Evolutionary conservation across 2,113 vertebrate species (phyloP), one percentile per base, ranked within the genome.

Genomic region (Picathartes gymnocephalus): DNA sequence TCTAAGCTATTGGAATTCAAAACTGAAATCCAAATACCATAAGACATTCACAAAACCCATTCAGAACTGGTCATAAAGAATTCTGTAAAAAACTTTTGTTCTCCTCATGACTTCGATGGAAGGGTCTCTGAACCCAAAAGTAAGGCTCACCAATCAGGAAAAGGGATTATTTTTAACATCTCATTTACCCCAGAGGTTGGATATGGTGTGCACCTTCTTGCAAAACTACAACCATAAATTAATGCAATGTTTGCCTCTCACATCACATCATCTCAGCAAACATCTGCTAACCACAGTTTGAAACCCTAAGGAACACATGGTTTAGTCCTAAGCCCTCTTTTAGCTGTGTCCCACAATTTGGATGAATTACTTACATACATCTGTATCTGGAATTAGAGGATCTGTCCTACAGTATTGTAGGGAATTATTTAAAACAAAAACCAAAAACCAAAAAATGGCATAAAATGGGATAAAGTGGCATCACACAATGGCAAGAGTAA

Each of bases 21-120:
- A 77, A 42, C 5, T 11, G 18, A 76, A 92, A 20, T 53, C 15
- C 25, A 86, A 83, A 65, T 8, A 42, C 12, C 4, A 2, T 2
- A 54, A 77, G 8, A 23, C 5, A 37, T 61, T 42, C 61, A 51
- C 16, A 78, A 65, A 81, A 77, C 11, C 33, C 23, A 58, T 53
- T 54, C 35, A 0, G 0, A 70, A 50, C 42, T 66, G 2, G 0
- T 57, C 0, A 0, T n/a, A 31, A 78, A 72, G 58, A 39, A 21
- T 78, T 81, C 9, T 15, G 27, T 19, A 73, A 73, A 58, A 50
- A 73, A 42, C 8, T 44, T 81, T 7, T 58, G 20, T 18, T 77
- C 15, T 69, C 10, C 39, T 73, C 17, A 18, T 48, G 37, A 42
- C 21, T 69, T 78, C 56, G 22, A 80, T 40, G 7, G 62, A 92